Evolutionary conservation across 2,888 invertebrate genomes (phyloP).

Genomic region (Gari tellinella): DNA sequence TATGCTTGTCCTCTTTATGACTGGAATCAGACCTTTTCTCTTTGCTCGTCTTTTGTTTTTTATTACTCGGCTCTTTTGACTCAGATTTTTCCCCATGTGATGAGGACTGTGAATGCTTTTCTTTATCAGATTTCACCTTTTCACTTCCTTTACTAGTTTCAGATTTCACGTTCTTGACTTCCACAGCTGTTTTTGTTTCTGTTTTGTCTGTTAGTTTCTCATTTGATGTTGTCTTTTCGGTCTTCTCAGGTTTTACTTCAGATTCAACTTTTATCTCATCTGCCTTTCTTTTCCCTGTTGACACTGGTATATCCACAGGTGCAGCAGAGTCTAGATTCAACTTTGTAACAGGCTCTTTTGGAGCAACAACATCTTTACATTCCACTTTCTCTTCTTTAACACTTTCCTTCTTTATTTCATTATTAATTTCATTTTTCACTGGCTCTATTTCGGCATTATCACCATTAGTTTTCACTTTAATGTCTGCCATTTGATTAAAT

Average conservation of each 20-base stretch:
- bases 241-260: slow-evolving; percentile 12
- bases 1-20: slow-evolving; percentile 64
- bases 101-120: slow-evolving; percentile 44
- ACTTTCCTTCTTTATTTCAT: slow-evolving; percentile 20
- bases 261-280: slow-evolving; percentile 34
- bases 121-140: slow-evolving; percentile 30
- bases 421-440: slow-evolving; percentile 15
- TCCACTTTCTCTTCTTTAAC: slow-evolving; percentile 33
- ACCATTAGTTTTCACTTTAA: slow-evolving; percentile 3
- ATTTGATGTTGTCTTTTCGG: slow-evolving; percentile 19
- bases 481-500: not conserved
- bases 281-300: slow-evolving; percentile 27
- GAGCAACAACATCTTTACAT: slow-evolving; percentile 15
- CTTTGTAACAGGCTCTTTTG: slow-evolving; percentile 22
- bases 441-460: not conserved
- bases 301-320: slow-evolving; percentile 7
- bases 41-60: slow-evolving; percentile 60
- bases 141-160: slow-evolving; percentile 22
- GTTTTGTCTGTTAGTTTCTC: slow-evolving; percentile 24
- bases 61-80: slow-evolving; percentile 56
- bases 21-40: slow-evolving; percentile 56
- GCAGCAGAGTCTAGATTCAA: too few species aligned
- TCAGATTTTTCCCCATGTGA: slow-evolving; percentile 42
- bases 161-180: slow-evolving; percentile 35
- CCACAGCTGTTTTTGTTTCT: slow-evolving; percentile 32